phyloP scores from a whole-genome alignment of 2,888 invertebrate genomes.

The Cantharis flavilabris region DNA sequence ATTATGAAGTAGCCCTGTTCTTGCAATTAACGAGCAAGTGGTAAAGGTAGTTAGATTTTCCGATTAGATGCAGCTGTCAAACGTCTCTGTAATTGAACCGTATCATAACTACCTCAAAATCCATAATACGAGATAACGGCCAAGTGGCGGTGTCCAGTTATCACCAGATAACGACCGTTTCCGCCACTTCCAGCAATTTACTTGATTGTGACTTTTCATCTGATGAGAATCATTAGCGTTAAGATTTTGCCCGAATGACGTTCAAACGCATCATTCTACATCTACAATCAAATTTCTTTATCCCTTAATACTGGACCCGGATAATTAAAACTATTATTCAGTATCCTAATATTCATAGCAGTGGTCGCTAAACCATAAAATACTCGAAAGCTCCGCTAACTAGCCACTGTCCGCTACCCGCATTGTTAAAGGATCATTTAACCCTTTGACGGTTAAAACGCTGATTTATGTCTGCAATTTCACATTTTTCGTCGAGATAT shows the following conservation, averaged over 20 bases:
- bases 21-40: conserved; percentile 9
- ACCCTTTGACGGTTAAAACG: conserved; percentile 45
- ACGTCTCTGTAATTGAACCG: conserved; percentile 36
- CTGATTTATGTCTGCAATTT: conserved; percentile 40
- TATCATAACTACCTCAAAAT: conserved; percentile 49
- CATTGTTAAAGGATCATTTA: conserved; percentile 54
- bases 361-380: conserved; percentile 38
- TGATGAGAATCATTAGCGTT: neutral
- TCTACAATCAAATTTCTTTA: neutral
- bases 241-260: neutral
- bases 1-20: neutral
- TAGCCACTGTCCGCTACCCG: conserved; percentile 43
- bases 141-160: conserved; percentile 18
- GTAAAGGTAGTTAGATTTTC: conserved; percentile 24
- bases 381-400: conserved; percentile 27
- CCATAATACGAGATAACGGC: conserved; percentile 46
- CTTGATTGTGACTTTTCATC: neutral
- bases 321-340: conserved; percentile 43
- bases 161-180: neutral
- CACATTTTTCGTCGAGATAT: conserved; percentile 36
- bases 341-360: conserved; percentile 32
- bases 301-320: conserved; percentile 26
- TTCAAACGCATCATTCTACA: neutral
- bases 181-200: conserved; percentile 6
- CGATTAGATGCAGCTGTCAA: conserved; percentile 24